Base-by-base conservation (phyloP, 2,113 vertebrate genomes). In the Choloepus hoffmanni region DNA sequence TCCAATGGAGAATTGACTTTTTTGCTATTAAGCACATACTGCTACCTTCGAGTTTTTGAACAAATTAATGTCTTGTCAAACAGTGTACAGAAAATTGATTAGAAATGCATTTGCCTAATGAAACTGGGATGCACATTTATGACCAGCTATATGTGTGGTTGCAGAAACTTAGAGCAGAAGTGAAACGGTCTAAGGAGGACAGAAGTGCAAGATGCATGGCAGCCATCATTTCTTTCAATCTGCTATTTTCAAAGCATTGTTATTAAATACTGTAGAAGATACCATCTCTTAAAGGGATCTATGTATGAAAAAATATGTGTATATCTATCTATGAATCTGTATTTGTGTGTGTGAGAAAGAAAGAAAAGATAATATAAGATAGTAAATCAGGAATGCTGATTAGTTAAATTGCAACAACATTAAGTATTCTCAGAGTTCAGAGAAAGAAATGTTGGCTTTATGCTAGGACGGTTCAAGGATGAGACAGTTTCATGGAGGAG, bases 371-470 rank as follows among this genome's bases (percentile, higher is more conserved):
- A 68, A 63, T 24, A 4, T 53, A 76, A 93, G 62, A 72, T 40
- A 90, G 9, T 79, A 65, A 82, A 85, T 81, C 53, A 72, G 26
- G 91, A 82, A 50, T 77, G 30, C 81, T 76, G 30, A 16, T 33
- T 24, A 78, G 53, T 55, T 85, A 62, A 70, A 65, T 85, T 73
- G 13, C 73, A 82, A 50, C 28, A 12, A 67, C 74, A 26, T 78
- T 85, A 95, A 86, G 45, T 86, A 72, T 40, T 73, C 91, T 83
- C 4, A 40, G 33, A 60, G 62, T 89, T 95, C 40, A 12, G 73
- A 86, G 73, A 81, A n/a, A 67, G 81, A 95, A 90, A 87, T 91
- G 63, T 67, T 93, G 62, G 33, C 33, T 84, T 95, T 89, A 89
- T 73, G 18, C 58, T 68, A 77, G 28, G 92, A 63, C 16, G 12